phyloP scores from a whole-genome alignment of 2,888 invertebrate species.

The Hylaea fasciaria region DNA sequence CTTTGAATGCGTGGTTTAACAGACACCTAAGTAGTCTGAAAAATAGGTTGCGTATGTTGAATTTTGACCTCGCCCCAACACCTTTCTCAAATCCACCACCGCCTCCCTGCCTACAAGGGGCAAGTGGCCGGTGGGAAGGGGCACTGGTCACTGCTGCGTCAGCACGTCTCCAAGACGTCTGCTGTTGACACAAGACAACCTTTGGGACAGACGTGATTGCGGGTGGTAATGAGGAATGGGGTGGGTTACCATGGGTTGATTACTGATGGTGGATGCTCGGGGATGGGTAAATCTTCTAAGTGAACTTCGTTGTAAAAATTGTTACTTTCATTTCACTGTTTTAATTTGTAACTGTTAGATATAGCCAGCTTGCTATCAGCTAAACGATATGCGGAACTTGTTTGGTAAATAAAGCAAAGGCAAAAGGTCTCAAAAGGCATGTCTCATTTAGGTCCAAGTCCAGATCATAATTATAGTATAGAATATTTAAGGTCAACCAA shows the following conservation, averaged over 20 bases:
- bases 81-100: neutral
- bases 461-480: no score
- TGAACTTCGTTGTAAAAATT: no score
- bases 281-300: neutral
- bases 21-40: no score
- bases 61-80: neutral
- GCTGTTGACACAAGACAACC: constrained; percentile 68
- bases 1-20: no score
- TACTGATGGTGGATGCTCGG: neutral
- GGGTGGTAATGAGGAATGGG: constrained; percentile 37
- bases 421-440: no score
- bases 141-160: constrained; percentile 54
- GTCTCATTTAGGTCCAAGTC: no score
- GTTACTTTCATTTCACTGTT: no score
- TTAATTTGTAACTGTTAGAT: no score
- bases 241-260: constrained; percentile 6
- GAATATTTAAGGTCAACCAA: no score
- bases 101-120: constrained; percentile 39
- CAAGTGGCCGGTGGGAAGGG: constrained; percentile 26
- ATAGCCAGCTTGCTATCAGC: no score
- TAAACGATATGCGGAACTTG: no score
- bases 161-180: constrained; percentile 67
- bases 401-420: no score
- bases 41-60: neutral
- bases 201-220: constrained; percentile 64